A percentile compares a stretch with the other conserved stretches of the same genome.
phyloP scores from a whole-genome alignment of 2,888 invertebrate species.

The Phragmatobia fuliginosa region DNA sequence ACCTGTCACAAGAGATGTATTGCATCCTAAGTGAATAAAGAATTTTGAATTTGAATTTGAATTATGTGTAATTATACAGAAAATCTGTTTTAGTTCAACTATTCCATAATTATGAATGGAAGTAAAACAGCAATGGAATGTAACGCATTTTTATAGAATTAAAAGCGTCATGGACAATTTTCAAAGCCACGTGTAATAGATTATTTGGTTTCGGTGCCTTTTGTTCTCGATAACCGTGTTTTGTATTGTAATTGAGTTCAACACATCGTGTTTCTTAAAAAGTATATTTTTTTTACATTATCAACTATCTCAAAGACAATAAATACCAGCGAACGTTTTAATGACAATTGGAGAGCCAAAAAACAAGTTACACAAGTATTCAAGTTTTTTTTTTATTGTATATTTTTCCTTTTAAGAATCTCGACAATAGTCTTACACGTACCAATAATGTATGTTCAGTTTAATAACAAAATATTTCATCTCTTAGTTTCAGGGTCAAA shows the following conservation, averaged over 20 bases:
- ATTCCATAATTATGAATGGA: not conserved
- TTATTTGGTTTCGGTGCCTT: not conserved
- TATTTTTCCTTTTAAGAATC: not conserved
- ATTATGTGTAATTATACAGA: not conserved
- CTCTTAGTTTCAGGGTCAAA: constrained; percentile 1
- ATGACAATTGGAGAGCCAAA: not conserved
- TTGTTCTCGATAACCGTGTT: not conserved
- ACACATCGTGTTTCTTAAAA: not conserved
- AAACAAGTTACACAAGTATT: not conserved
- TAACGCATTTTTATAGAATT: not conserved
- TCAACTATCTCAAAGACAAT: not conserved
- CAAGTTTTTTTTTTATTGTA: not conserved
- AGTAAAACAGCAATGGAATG: not conserved
- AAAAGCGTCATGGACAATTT: not conserved
- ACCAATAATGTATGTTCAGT: not conserved
- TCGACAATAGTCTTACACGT: not conserved
- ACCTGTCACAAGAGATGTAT: too few species aligned
- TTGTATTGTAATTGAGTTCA: not conserved
- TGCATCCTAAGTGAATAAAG: too few species aligned
- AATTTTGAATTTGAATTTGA: too few species aligned
- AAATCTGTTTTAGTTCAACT: not conserved
- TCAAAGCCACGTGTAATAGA: not conserved
- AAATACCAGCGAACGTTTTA: not conserved
- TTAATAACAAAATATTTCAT: not conserved
- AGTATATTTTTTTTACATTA: not conserved